These are phyloP conservation scores for Euborellia annulipes DNA, from an alignment of 1,140 invertebrate species.

Conservation along the genomic window DNA sequence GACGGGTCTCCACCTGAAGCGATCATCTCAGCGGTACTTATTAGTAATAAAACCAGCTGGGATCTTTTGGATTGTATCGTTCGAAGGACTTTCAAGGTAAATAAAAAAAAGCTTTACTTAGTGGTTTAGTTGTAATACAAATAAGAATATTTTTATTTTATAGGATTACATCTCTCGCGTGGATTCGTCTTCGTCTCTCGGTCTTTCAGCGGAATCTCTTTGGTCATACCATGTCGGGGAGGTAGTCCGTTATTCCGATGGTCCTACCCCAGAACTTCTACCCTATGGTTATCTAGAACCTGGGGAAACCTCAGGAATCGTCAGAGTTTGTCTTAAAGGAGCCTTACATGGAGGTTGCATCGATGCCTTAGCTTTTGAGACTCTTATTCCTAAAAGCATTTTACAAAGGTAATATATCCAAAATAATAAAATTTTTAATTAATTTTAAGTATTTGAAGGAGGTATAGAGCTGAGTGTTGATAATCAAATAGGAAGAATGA, in stretches of 20 bases:
- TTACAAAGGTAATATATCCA: conserved; percentile 50
- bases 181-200: conserved; percentile 81
- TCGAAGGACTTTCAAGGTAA: conserved; percentile 72
- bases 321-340: conserved; percentile 37
- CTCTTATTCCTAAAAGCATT: conserved; percentile 89
- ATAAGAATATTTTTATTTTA: no score
- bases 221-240: conserved; percentile 86
- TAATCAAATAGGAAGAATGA: no score
- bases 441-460: background rate
- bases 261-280: conserved; percentile 63
- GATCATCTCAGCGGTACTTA: conserved; percentile 72
- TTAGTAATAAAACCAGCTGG: conserved; percentile 89
- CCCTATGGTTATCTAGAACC: conserved; percentile 80
- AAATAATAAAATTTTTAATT: conserved; percentile 22
- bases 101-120: background rate
- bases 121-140: no score
- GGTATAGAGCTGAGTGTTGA: no score
- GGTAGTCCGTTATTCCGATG: conserved; percentile 45
- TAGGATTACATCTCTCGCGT: conserved; percentile 80
- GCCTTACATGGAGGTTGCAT: conserved; percentile 77
- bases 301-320: conserved; percentile 48
- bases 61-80: conserved; percentile 83
- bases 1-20: conserved; percentile 34
- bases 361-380: conserved; percentile 88
- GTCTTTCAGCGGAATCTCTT: conserved; percentile 75